These are phyloP conservation scores for Drosophila mayri DNA, from an alignment of 1,140 invertebrate genomes.

Conservation along the genomic window DNA sequence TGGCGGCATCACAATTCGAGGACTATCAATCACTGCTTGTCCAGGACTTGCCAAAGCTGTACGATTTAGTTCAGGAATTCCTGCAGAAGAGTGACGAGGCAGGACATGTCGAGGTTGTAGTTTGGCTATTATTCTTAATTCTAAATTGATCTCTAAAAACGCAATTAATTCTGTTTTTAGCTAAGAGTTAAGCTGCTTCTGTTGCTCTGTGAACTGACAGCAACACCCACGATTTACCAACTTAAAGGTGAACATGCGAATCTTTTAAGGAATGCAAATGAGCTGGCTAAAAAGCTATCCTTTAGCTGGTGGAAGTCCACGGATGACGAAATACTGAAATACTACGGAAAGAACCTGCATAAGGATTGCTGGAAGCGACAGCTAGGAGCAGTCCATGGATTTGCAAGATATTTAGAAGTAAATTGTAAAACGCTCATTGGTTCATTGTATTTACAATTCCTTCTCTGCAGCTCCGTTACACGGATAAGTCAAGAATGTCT, in stretches of 20 bases:
- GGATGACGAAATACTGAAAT: slow-evolving; percentile 40
- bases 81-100: slow-evolving; percentile 18
- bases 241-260: slow-evolving; percentile 6
- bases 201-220: slow-evolving; percentile 63
- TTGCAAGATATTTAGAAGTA: slow-evolving; percentile 58
- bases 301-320: slow-evolving; percentile 6
- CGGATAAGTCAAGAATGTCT: slow-evolving; percentile 38
- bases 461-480: slow-evolving; percentile 29
- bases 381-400: slow-evolving; percentile 62
- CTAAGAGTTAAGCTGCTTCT: slow-evolving; percentile 49
- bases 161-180: slow-evolving; percentile 16
- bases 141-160: neutral
- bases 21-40: slow-evolving; percentile 46
- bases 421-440: neutral
- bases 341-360: slow-evolving; percentile 57
- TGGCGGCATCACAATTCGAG: slow-evolving; percentile 44
- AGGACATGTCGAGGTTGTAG: slow-evolving; percentile 32
- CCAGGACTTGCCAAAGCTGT: slow-evolving; percentile 56
- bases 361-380: slow-evolving; percentile 65
- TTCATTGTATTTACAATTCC: neutral
- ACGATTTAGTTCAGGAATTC: slow-evolving; percentile 58
- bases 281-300: slow-evolving; percentile 35
- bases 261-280: slow-evolving; percentile 42
- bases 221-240: slow-evolving; percentile 43
- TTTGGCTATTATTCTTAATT: neutral